Conservation (phyloP, 2,888 invertebrate species). For the Mystacides longicornis region DNA sequence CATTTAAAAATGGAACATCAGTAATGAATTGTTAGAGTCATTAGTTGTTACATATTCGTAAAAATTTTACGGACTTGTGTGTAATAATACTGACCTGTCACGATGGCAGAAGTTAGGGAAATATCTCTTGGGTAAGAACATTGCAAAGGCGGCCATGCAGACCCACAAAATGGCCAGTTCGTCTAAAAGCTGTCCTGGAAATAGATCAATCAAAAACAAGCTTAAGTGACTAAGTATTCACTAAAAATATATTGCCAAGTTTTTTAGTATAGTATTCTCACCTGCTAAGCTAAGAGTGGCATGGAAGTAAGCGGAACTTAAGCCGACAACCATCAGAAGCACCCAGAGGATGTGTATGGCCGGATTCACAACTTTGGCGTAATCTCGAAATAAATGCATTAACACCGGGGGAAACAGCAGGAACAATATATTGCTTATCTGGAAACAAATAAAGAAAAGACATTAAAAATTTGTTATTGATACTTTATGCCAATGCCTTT, state of each 20-base stretch:
- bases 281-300: constrained; percentile 73
- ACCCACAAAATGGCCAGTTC: constrained; percentile 79
- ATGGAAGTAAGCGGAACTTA: constrained; percentile 79
- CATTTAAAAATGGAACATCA: no score
- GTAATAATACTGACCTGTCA: constrained; percentile 49
- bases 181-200: constrained; percentile 67
- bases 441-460: constrained; percentile 29
- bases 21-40: no score
- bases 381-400: constrained; percentile 70
- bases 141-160: constrained; percentile 67
- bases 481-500: no score
- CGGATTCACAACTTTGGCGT: constrained; percentile 65
- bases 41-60: no score
- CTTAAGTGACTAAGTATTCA: no score
- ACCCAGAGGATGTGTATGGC: constrained; percentile 77
- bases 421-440: constrained; percentile 75
- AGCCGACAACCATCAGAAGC: constrained; percentile 68
- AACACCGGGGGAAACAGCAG: constrained; percentile 69
- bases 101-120: constrained; percentile 60
- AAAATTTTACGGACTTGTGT: no score
- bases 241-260: no score
- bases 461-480: no score
- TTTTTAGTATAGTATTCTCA: constrained; percentile 29
- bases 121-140: constrained; percentile 64
- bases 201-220: no score